A percentile compares a stretch with the other conserved stretches of the same genome.
These are phyloP conservation scores for Falcaria lacertinaria DNA, from an alignment of 2,888 invertebrate species.

Conservation along the genomic window DNA sequence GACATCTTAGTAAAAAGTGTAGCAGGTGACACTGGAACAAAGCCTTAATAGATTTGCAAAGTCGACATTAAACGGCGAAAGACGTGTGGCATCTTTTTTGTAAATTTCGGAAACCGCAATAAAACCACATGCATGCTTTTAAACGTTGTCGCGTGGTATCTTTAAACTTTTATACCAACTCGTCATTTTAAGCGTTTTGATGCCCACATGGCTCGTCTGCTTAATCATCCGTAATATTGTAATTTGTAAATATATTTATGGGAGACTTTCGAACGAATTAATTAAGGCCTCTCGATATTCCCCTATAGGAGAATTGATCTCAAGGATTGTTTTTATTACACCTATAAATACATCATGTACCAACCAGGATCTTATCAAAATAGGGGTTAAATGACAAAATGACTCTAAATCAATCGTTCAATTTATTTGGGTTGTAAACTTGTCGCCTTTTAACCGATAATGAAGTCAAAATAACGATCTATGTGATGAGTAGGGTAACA, in stretches of 20 bases:
- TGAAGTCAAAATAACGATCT: slow-evolving; percentile 48
- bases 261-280: not conserved
- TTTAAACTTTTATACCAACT: slow-evolving; percentile 47
- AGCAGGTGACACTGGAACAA: slow-evolving; percentile 60
- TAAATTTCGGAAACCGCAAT: slow-evolving; percentile 65
- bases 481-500: no score
- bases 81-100: slow-evolving; percentile 45
- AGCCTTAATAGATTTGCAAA: slow-evolving; percentile 55
- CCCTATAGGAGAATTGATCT: slow-evolving; percentile 5
- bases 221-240: slow-evolving; percentile 38
- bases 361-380: slow-evolving; percentile 40
- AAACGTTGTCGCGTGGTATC: slow-evolving; percentile 58
- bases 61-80: slow-evolving; percentile 51
- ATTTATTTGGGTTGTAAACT: slow-evolving; percentile 61
- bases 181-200: slow-evolving; percentile 44
- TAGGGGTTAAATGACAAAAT: slow-evolving; percentile 47
- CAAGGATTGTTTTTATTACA: slow-evolving; percentile 33
- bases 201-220: slow-evolving; percentile 42
- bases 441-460: slow-evolving; percentile 55
- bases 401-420: slow-evolving; percentile 51
- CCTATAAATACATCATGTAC: slow-evolving; percentile 51
- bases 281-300: not conserved
- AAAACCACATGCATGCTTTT: slow-evolving; percentile 64
- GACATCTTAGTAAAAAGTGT: slow-evolving; percentile 19
- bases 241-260: slow-evolving; percentile 3